Base-by-base conservation (phyloP, 1,140 invertebrate species). In the Anadara kagoshimensis region DNA sequence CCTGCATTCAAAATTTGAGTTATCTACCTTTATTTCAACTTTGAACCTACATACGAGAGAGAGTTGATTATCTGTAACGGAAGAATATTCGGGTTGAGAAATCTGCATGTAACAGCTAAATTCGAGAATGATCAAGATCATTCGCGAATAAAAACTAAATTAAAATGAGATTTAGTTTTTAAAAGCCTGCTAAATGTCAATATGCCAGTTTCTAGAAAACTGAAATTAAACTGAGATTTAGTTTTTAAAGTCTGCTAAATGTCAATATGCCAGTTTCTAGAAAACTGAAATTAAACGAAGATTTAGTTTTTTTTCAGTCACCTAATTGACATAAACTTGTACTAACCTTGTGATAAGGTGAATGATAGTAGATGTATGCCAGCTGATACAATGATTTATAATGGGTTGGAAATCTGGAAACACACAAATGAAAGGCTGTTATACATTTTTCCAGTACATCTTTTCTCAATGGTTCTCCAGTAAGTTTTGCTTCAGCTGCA, bases 301-400 rank as follows among this genome's bases (percentile, higher is more conserved):
- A 36, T 36, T 36, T 36, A 36, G 29, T 36, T 36, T 36, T 36
- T 36, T 36, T 3, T 2, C 29, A 3, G 2, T 36, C 7, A 7
- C 29, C 7, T 36, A n/a, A 26, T 10, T 64, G 44, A 24, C 51
- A 41, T 41, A 45, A 56, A 41, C 18, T 41, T 61, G 11, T 41
- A 61, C 54, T 70, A 79, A 89, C 89, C 86, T 88, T 89, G 45
- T 84, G 78, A 53, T 81, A 76, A 16, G 93, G 91, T 26, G 94
- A 95, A 70, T 94, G 91, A 83, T 94, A 94, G 87, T 94, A 96
- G 80, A 95, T 94, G 87, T 97, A 92, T 1, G 95, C 94, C 41
- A 98, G 87, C 73, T 96, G 92, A 87, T 97, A 98, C 36, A 96
- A 91, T 0, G 96, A 95, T 89, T 98, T 98, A 87, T 97, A 98